Conservation (phyloP, 2,797 vertebrate genomes). For the Poliocrania exsul region DNA sequence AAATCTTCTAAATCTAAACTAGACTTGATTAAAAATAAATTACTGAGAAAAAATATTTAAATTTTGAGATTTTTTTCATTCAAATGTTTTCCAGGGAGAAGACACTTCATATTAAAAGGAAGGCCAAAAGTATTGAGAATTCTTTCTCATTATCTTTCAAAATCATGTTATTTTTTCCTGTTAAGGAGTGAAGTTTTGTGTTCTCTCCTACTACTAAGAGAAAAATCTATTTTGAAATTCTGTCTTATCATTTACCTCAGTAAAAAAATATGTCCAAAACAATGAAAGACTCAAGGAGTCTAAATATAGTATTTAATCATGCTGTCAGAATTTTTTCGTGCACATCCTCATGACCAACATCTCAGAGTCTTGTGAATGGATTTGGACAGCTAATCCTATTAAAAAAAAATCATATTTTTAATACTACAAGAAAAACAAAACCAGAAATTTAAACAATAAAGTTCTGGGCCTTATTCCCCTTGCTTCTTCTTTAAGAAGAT, state of each 20-base stretch:
- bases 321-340: not conserved
- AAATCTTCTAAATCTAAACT: constrained; percentile 36
- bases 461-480: not conserved
- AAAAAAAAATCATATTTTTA: not conserved
- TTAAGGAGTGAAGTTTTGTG: not conserved
- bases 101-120: not conserved
- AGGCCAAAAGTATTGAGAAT: not conserved
- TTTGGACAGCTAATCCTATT: not conserved
- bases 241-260: not conserved
- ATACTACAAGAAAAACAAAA: not conserved
- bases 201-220: not conserved
- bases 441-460: not conserved
- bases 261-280: not conserved
- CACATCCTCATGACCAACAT: not conserved
- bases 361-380: not conserved
- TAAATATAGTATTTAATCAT: not conserved
- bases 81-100: not conserved
- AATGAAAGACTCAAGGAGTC: not conserved
- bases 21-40: constrained; percentile 51
- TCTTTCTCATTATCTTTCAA: not conserved
- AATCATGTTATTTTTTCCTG: not conserved
- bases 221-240: not conserved
- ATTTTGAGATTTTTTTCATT: not conserved
- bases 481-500: not conserved
- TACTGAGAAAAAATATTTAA: not conserved